Percentiles rank a stretch among this genome's conserved stretches.
These are phyloP conservation scores for Clarias batrachus DNA, from an alignment of 2,113 vertebrate species.

Conservation along the genomic window DNA sequence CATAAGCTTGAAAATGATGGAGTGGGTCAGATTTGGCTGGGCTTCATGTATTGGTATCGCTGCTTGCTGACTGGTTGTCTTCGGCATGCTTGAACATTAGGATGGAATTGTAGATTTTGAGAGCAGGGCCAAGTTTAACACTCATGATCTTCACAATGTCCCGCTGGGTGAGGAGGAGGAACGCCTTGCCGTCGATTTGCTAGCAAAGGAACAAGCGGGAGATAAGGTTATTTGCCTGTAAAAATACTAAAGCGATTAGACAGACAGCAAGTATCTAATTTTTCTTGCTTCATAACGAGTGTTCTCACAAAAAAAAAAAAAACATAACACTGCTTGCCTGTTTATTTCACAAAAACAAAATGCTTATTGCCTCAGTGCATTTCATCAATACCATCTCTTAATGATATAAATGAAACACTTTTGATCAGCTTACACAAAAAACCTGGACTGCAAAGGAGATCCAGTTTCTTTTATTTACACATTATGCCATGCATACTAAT, in stretches of 20 bases:
- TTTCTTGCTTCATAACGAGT: background rate
- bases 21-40: slow-evolving; percentile 9
- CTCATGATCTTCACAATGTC: slow-evolving; percentile 78
- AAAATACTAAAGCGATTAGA: background rate
- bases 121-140: slow-evolving; percentile 76
- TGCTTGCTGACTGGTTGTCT: slow-evolving; percentile 55
- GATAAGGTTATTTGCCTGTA: background rate
- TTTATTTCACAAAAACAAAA: background rate
- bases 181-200: slow-evolving; percentile 78
- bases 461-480: background rate
- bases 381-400: slow-evolving; percentile 3
- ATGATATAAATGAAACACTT: background rate
- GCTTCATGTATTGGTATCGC: slow-evolving; percentile 50
- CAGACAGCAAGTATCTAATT: background rate
- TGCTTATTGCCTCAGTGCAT: background rate
- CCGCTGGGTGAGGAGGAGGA: slow-evolving; percentile 73
- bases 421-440: background rate
- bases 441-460: background rate
- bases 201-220: slow-evolving; percentile 47
- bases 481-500: slow-evolving; percentile 12
- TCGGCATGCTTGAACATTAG: slow-evolving; percentile 75
- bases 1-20: slow-evolving; percentile 26
- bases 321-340: background rate
- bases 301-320: background rate
- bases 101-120: slow-evolving; percentile 80